phyloP scores from a whole-genome alignment of 1,140 invertebrate genomes.

The Bactericera cockerelli region DNA sequence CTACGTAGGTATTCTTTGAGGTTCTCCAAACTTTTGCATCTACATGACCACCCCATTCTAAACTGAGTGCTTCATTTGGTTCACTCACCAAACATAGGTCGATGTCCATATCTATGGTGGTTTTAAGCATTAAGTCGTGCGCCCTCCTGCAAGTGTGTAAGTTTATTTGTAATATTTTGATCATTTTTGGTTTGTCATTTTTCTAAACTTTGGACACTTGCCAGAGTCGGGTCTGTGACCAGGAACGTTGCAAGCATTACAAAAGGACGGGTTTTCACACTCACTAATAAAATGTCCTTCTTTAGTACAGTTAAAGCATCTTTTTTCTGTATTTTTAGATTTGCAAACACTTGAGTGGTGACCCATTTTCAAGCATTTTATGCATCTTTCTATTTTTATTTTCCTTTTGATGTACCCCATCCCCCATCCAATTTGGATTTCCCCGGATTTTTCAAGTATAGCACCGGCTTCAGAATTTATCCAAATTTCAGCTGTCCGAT shows the following conservation, averaged over 20 bases:
- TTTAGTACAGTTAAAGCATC: not conserved
- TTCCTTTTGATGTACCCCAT: not conserved
- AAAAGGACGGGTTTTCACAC: not conserved
- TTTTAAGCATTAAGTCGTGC: not conserved
- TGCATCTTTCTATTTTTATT: slow-evolving; percentile 8
- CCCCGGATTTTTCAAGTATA: not conserved
- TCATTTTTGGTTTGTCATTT: not conserved
- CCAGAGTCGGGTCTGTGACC: too few species aligned
- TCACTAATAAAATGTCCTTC: not conserved
- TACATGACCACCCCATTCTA: not conserved
- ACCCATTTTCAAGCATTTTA: slow-evolving; percentile 4
- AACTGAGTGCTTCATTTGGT: not conserved
- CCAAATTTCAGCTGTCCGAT: not conserved
- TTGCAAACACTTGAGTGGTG: not conserved
- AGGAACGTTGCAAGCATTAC: not conserved
- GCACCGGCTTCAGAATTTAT: not conserved
- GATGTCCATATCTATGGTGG: not conserved
- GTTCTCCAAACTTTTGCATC: slow-evolving; percentile 2
- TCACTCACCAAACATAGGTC: not conserved
- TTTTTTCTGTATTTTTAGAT: not conserved
- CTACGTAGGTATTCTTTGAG: not conserved
- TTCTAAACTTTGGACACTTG: too few species aligned
- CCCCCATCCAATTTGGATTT: not conserved
- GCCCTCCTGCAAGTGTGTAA: not conserved
- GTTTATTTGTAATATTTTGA: not conserved